Evolutionary conservation across 2,113 vertebrate species (phyloP).

Genomic region (Aspidoscelis tigris): DNA sequence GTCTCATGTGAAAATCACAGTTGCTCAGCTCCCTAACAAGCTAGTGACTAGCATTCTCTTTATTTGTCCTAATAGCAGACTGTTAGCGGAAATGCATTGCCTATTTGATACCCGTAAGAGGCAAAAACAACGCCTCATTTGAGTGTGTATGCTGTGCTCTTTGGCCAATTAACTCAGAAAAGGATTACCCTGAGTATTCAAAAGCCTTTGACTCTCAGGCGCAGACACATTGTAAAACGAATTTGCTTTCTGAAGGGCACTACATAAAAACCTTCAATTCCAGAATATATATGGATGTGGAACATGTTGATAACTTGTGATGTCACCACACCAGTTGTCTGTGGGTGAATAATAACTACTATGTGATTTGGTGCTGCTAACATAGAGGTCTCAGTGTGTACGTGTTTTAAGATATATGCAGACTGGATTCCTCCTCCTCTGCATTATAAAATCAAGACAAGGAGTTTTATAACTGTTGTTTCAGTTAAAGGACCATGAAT

Average conservation of each 20-base stretch:
- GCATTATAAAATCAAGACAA: not conserved
- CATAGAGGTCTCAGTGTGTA: slow-evolving; percentile 1
- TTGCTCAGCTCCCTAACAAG: not conserved
- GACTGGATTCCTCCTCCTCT: slow-evolving; percentile 2
- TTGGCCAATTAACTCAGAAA: slow-evolving; percentile 63
- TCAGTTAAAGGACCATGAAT: not conserved
- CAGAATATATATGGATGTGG: not conserved
- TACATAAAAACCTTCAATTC: rapidly evolving
- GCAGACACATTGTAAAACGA: not conserved
- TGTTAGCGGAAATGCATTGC: slow-evolving; percentile 33
- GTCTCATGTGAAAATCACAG: slow-evolving; percentile 6
- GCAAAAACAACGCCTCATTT: slow-evolving; percentile 45
- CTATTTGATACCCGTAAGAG: not conserved
- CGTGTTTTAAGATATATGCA: not conserved
- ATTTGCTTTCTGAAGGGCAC: not conserved
- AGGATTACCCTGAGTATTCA: slow-evolving; percentile 53
- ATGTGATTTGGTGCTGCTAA: not conserved
- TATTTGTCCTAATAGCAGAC: rapidly evolving
- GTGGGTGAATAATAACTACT: slow-evolving; percentile 31
- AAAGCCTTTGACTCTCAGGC: slow-evolving; percentile 35
- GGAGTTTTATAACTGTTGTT: slow-evolving; percentile 11
- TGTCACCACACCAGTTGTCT: slow-evolving; percentile 1
- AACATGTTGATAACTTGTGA: slow-evolving; percentile 15
- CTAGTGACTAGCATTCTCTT: not conserved
- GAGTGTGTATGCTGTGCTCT: rapidly evolving